A percentile compares a stretch with the other conserved stretches of the same genome.
phyloP scores from a whole-genome alignment of 2,797 vertebrate genomes.

The Phoebastria nigripes region DNA sequence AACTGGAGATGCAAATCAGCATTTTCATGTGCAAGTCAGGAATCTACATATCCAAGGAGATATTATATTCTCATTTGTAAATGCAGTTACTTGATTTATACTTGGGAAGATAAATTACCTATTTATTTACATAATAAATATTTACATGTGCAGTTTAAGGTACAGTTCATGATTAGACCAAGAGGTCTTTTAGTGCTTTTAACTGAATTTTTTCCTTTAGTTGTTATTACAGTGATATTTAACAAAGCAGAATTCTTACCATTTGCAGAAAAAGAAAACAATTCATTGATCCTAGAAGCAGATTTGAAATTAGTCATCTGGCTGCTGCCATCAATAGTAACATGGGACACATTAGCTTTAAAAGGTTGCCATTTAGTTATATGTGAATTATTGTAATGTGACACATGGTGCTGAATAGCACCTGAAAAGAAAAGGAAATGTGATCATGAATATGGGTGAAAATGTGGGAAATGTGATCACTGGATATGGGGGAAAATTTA shows the following conservation, averaged over 20 bases:
- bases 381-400: constrained; percentile 16
- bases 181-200: background rate
- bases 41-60: background rate
- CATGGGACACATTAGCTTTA: constrained; percentile 35
- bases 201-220: background rate
- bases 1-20: background rate
- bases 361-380: constrained; percentile 42
- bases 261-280: constrained; percentile 46
- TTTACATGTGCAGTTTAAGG: background rate
- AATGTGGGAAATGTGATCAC: background rate
- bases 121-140: background rate
- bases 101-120: background rate
- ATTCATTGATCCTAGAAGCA: constrained; percentile 48
- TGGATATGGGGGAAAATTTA: background rate
- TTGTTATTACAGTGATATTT: background rate
- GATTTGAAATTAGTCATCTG: constrained; percentile 62
- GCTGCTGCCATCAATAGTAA: constrained; percentile 57
- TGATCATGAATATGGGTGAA: background rate
- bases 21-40: background rate
- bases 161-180: background rate
- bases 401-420: constrained; percentile 48
- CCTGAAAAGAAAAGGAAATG: constrained; percentile 8
- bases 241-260: constrained; percentile 41
- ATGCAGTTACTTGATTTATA: background rate
- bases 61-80: background rate